These are phyloP conservation scores for Temnothorax ravouxi DNA, from an alignment of 2,888 invertebrate genomes.

Conservation along the genomic window DNA sequence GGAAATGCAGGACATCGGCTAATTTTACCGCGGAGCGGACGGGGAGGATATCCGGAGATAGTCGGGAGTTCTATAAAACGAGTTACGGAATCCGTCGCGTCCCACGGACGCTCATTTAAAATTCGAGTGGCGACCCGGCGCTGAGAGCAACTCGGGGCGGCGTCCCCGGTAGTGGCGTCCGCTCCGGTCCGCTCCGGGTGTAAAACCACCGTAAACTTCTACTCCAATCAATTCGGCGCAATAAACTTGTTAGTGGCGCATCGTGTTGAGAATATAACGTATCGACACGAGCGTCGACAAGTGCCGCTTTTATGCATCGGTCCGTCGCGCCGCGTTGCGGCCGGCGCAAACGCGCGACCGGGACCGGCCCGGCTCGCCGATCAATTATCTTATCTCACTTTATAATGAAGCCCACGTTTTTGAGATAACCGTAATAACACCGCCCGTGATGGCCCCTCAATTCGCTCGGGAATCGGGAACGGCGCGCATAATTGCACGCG, in stretches of 20 bases:
- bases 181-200: constrained; percentile 60
- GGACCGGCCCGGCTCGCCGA: background rate
- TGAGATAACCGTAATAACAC: constrained; percentile 50
- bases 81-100: constrained; percentile 43
- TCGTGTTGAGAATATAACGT: constrained; percentile 52
- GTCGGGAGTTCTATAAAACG: constrained; percentile 20
- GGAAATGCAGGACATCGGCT: background rate
- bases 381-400: constrained; percentile 58
- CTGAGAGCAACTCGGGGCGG: constrained; percentile 16
- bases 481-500: constrained; percentile 32
- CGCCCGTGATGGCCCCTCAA: constrained; percentile 20
- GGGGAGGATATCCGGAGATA: background rate
- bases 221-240: constrained; percentile 78
- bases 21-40: constrained; percentile 28
- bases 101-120: constrained; percentile 70
- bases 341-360: background rate
- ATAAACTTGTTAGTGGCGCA: constrained; percentile 72
- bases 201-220: constrained; percentile 80
- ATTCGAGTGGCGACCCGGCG: constrained; percentile 66
- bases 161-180: constrained; percentile 29
- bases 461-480: constrained; percentile 38
- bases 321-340: constrained; percentile 2
- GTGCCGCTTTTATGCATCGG: constrained; percentile 35
- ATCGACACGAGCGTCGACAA: constrained; percentile 48
- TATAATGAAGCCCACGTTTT: constrained; percentile 48